Conservation (phyloP, 2,797 vertebrate species). For the Petrocephalus schoutedeni region DNA sequence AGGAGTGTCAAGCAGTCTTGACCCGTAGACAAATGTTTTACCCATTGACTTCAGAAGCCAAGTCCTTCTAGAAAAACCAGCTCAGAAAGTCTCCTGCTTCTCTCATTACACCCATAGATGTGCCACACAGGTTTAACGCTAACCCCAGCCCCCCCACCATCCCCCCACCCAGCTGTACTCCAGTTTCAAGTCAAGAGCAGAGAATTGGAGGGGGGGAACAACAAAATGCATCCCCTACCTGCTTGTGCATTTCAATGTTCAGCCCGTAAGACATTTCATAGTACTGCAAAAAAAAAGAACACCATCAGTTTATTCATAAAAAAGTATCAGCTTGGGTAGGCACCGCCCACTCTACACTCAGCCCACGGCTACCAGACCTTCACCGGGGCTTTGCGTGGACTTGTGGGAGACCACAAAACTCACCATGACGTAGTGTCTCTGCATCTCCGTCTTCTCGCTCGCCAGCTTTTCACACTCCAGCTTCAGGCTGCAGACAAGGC, state of each 20-base stretch:
- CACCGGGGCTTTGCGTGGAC: neutral
- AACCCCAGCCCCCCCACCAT: neutral
- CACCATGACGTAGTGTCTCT: constrained; percentile 96
- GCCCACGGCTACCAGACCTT: neutral
- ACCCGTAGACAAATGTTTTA: neutral
- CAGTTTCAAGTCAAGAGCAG: neutral
- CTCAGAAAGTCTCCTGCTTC: neutral
- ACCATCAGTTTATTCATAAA: neutral
- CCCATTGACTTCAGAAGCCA: neutral
- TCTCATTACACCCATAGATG: neutral
- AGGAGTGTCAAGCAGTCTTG: neutral
- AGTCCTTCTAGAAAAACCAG: neutral
- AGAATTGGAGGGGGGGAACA: neutral
- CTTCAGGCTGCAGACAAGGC: constrained; percentile 80
- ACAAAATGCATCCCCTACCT: constrained; percentile 60
- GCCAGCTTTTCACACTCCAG: constrained; percentile 96
- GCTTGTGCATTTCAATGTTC: constrained; percentile 86
- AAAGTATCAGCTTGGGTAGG: neutral
- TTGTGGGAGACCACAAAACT: constrained; percentile 41
- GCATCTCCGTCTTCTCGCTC: constrained; percentile 97
- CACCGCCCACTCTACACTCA: neutral
- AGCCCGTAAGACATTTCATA: constrained; percentile 97
- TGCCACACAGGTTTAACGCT: neutral
- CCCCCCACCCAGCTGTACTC: neutral
- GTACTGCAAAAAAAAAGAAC: constrained; percentile 67